Evolutionary conservation across 2,113 vertebrate genomes (phyloP).

Genomic region (Crotalus helleri): DNA sequence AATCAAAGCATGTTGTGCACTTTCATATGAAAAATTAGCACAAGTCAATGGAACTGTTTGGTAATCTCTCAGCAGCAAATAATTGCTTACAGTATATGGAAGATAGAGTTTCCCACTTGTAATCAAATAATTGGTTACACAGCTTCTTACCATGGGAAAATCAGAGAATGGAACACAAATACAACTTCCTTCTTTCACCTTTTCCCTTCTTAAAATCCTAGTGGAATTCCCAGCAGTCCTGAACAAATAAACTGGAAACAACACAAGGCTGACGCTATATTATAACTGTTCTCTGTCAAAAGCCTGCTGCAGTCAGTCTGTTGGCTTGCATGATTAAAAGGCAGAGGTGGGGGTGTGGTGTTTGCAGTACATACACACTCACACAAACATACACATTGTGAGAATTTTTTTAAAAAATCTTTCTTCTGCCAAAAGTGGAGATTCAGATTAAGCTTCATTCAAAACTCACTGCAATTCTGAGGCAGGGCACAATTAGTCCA

Average conservation of each 20-base stretch:
- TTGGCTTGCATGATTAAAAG: neutral
- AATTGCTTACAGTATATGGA: neutral
- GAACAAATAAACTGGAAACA: neutral
- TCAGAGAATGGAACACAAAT: neutral
- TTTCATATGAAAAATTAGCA: neutral
- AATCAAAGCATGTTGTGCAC: neutral
- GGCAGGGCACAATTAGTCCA: neutral
- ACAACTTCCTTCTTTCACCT: neutral
- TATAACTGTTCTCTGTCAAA: neutral
- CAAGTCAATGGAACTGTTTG: neutral
- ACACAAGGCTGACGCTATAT: neutral
- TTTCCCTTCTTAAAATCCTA: neutral
- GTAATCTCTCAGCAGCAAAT: neutral
- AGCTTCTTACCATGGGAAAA: neutral
- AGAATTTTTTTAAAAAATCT: neutral
- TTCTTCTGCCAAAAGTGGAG: slow-evolving; percentile 8
- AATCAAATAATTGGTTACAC: neutral
- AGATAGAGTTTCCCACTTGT: neutral
- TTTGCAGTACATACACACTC: neutral
- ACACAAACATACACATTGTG: neutral
- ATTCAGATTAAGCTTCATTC: neutral
- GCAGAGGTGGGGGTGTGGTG: neutral
- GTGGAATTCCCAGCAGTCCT: neutral
- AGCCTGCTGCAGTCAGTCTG: neutral
- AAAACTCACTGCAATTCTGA: neutral